phyloP scores from a whole-genome alignment of 2,888 invertebrate species.

The Morpho deidamia region DNA sequence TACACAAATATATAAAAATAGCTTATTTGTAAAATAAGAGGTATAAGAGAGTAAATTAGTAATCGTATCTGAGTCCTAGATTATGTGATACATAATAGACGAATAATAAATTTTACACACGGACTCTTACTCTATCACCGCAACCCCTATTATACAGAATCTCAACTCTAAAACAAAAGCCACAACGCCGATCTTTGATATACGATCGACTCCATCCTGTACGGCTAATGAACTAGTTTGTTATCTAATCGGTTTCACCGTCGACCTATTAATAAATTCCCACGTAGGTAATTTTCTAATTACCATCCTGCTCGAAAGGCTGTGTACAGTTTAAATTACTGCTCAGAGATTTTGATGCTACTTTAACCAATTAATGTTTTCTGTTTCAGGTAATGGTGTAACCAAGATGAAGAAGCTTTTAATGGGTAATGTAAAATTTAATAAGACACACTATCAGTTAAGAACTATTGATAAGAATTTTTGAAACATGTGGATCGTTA shows the following conservation, averaged over 20 bases:
- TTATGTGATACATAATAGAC: neutral
- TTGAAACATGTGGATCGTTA: too few species aligned
- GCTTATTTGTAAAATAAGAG: too few species aligned
- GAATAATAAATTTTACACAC: neutral
- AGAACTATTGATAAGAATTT: too few species aligned
- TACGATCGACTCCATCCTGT: conserved; percentile 43
- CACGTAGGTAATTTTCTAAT: conserved; percentile 69
- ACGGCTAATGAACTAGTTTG: conserved; percentile 75
- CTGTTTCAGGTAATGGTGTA: conserved; percentile 62
- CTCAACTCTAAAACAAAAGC: conserved; percentile 50
- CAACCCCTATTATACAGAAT: conserved; percentile 25
- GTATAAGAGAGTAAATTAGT: too few species aligned
- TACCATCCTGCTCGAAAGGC: conserved; percentile 53
- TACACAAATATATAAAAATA: too few species aligned
- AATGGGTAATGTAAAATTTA: conserved; percentile 3
- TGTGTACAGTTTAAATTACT: conserved; percentile 11
- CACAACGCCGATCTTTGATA: conserved; percentile 30
- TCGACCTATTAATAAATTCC: conserved; percentile 74
- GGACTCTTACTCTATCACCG: neutral
- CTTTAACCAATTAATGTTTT: conserved; percentile 25
- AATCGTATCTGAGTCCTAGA: too few species aligned
- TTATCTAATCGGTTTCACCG: conserved; percentile 74
- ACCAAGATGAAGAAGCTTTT: neutral
- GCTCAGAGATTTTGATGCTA: conserved; percentile 2
- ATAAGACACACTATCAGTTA: too few species aligned